Conservation (phyloP, 2,888 invertebrate genomes). For the Acleris emargana region DNA sequence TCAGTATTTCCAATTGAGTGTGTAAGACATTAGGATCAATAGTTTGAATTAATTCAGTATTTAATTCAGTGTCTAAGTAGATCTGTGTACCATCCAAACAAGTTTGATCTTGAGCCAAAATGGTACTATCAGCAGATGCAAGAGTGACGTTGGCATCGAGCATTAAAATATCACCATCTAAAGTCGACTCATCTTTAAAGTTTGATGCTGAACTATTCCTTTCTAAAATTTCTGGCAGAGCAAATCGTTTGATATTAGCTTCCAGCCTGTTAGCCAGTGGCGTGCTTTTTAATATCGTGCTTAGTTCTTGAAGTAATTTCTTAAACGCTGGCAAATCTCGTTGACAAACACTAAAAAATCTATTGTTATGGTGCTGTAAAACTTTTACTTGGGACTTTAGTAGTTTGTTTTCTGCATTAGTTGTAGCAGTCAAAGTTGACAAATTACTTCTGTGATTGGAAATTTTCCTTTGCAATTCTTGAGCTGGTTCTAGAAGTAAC, state of each 20-base stretch:
- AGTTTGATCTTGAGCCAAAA: conserved; percentile 65
- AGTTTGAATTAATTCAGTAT: conserved; percentile 46
- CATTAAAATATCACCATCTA: conserved; percentile 75
- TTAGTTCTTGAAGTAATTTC: conserved; percentile 62
- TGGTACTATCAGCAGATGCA: conserved; percentile 63
- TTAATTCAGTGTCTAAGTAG: conserved; percentile 57
- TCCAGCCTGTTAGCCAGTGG: conserved; percentile 48
- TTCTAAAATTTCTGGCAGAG: conserved; percentile 65
- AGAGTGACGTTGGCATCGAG: conserved; percentile 73
- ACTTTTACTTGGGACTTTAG: conserved; percentile 70
- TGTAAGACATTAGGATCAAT: conserved; percentile 45
- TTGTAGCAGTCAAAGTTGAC: conserved; percentile 73
- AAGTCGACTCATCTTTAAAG: conserved; percentile 69
- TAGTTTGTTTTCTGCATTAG: conserved; percentile 72
- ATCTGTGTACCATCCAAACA: conserved; percentile 64
- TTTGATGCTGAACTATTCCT: conserved; percentile 52
- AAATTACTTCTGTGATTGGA: conserved; percentile 69
- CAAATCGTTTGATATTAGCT: conserved; percentile 61
- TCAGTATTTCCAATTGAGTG: conserved; percentile 48
- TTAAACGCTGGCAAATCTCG: conserved; percentile 71
- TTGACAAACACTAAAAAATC: conserved; percentile 71
- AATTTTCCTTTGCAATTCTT: conserved; percentile 71
- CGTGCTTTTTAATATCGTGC: conserved; percentile 60
- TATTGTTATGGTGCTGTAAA: conserved; percentile 68
- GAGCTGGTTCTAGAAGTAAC: conserved; percentile 58